Base-by-base conservation (phyloP, 2,797 vertebrate genomes). In the Sebastes taczanowskii region DNA sequence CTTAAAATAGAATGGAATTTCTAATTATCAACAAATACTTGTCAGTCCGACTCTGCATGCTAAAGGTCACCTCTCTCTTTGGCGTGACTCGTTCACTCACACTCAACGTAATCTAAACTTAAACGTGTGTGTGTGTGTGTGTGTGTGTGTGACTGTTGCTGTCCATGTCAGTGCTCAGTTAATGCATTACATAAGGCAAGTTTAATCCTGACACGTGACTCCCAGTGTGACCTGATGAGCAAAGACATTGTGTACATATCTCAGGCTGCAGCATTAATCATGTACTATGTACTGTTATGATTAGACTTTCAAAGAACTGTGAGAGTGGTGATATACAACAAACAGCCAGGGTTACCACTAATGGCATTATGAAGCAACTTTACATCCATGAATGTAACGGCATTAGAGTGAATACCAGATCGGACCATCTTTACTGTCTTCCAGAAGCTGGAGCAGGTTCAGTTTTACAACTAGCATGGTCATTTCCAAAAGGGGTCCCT, bases 11-110 rank as follows among this genome's bases (percentile, higher is more conserved):
- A 93, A 89, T 14, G 80, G 88, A 88, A 92, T 92, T 86, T 84
- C 76, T 89, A 88, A 88, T 90, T 91, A 94, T 93, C 91, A 93
- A 89, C 86, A 90, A 87, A 87, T 78, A 87, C 85, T 74, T 87
- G 87, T 79, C 71, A 90, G 29, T 81, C 64, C 1, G 38, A 72
- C 83, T 78, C 79, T 18, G 35, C 78, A 63, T 10, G 75, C 67
- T 67, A 80, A 86, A 89, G 88, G 83, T 91, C 89, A 84, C 14
- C 64, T 83, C 78, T 85, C 85, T 80, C 22, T 55, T 6, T 52
- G 56, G 80, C 6, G 71, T 3, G 75, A 82, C 74, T 70, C 58
- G 2, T 71, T 71, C 56, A 16, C 77, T 87, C 67, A 76, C 90
- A 84, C 84, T 79, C 76, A 65, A 11, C 32, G 1, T 68, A 79